Base-by-base conservation (phyloP, 2,797 vertebrate genomes). In the Centropyge bicolor region DNA sequence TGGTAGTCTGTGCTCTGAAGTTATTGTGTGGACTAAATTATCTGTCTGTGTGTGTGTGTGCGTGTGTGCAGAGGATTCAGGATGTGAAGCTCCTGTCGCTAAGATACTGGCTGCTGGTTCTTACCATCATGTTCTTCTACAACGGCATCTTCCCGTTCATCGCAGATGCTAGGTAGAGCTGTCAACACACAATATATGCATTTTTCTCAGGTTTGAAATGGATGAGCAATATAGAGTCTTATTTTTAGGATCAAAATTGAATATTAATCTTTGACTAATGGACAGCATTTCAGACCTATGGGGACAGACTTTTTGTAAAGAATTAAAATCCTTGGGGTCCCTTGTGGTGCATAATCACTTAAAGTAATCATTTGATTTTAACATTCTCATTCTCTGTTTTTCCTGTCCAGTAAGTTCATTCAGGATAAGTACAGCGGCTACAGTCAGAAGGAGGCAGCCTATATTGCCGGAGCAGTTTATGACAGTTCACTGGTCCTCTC, bases 71-170 rank as follows among this genome's bases (percentile, higher is more conserved):
- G 96, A 87, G 87, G 67, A 70, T 97, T 49, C 94, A 96, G 83
- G 96, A 97, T 71, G 88, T 95, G 51, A 91, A 88, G 55, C 80
- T 80, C 12, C 92, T 97, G 60, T 94, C 93, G 0, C 83, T 96
- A 14, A 88, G 92, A 83, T 97, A 95, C 88, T 97, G 96, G 96
- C 92, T 97, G 73, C 93, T 96, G 88, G 95, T 96, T 66, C 91
- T 97, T 36, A 96, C 96, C 85, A 96, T 97, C 90, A 96, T 94
- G 95, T 97, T 97, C 92, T 97, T 96, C 90, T 96, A 96, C 90
- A 97, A 96, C 0, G 91, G 96, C 27, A 93, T 97, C 70, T 96
- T 97, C 78, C 96, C 95, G 2, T 96, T 96, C 65, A 95, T 96
- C 36, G 97, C 96, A 6, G 95, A 96, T 0, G 95, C 96, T 85